phyloP scores from a whole-genome alignment of 2,797 vertebrate species.

The Neomorphus geoffroyi region DNA sequence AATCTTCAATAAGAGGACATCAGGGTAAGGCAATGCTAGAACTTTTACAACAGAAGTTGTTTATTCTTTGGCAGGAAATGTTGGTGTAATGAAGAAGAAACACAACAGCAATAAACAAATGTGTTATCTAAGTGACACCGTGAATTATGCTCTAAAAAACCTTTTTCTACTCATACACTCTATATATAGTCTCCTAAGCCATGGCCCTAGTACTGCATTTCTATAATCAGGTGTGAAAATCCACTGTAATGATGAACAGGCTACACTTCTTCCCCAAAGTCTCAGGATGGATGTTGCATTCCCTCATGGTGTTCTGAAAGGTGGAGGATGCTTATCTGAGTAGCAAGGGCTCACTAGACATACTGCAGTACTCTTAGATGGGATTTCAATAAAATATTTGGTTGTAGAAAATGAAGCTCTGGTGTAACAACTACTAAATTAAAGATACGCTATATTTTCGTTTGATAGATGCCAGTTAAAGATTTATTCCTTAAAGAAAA shows the following conservation, averaged over 20 bases:
- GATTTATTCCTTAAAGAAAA: constrained; percentile 15
- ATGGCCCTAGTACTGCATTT: neutral
- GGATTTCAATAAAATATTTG: neutral
- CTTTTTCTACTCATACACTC: neutral
- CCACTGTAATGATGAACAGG: neutral
- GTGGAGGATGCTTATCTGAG: neutral
- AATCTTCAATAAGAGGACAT: neutral
- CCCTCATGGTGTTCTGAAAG: neutral
- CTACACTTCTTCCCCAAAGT: neutral
- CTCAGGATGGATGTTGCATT: neutral
- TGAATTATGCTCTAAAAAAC: neutral
- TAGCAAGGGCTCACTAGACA: neutral
- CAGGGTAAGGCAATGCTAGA: neutral
- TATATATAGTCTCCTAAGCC: neutral
- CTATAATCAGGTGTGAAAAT: neutral
- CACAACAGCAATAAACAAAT: neutral
- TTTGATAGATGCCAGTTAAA: constrained; percentile 6
- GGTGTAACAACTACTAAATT: neutral
- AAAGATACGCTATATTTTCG: constrained; percentile 14
- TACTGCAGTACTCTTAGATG: neutral
- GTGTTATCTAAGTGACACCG: neutral
- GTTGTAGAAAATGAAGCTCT: constrained; percentile 19
- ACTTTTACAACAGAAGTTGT: neutral
- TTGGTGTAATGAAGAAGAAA: neutral
- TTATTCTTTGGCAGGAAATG: neutral